Evolutionary conservation across 2,888 invertebrate species (phyloP), one percentile per base, ranked within the genome.

Genomic region (Sphaeridia pumilis): DNA sequence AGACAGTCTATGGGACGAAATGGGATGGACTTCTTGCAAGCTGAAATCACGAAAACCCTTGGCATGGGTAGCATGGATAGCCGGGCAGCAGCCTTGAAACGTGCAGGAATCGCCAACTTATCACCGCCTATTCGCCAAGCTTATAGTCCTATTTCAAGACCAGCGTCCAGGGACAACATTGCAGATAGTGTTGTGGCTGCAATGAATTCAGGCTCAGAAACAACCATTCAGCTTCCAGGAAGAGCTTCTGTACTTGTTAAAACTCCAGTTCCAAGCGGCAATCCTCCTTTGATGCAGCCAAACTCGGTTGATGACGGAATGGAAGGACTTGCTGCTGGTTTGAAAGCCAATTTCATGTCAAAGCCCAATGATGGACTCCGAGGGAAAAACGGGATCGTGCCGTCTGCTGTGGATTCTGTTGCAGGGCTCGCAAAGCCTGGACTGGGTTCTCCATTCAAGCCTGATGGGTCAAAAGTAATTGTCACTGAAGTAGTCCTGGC

Each of bases 11-110:
- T 80, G 28, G 78, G 84, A 55, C 78, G 87, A 67, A 89, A 87
- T 46, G 87, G 89, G 66, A 87, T 87, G 12, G 89, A 89, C 73
- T 76, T 89, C 63, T 85, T 89, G 62, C 87, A 84, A 21, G 85
- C 85, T 10, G 89, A 89, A 76, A 88, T 89, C 65, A 88, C 89
- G 72, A 76, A 85, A 65, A 87, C 87, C 17, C 73, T 89, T 46
- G 88, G 89, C 72, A 87, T 88, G 67, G 85, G 87, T 5, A 5
- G 48, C 86, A 46, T 12, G 49, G 53, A 25, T 22, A 35, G 24
- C 2, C 34, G 25, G 24, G 24, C 42, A 31, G 3, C n/a, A 35
- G 3, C 46, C 14, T 38, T 38, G 38, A 14, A 7, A 5, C 38
- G 20, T 17, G 17, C 24, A 22, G 17, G 27, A n/a, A 35, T 48